A percentile compares a stretch with the other conserved stretches of the same genome.
These are phyloP conservation scores for Drosophila conformis DNA, from an alignment of 2,888 invertebrate species.

Conservation along the genomic window DNA sequence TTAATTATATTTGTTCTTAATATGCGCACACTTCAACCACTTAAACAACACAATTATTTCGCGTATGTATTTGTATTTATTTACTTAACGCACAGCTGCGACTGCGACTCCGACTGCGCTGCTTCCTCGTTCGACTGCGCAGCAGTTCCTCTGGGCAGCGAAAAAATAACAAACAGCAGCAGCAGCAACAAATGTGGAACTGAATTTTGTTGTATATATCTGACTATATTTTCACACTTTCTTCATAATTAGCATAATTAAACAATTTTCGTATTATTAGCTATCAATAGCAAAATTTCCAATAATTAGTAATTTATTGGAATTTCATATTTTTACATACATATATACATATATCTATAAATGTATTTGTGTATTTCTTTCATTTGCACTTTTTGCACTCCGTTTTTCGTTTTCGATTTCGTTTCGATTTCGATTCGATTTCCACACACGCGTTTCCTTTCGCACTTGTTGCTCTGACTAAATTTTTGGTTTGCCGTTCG, in stretches of 20 bases:
- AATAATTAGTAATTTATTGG: conserved; percentile 51
- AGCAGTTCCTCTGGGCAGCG: conserved; percentile 6
- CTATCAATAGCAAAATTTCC: conserved; percentile 45
- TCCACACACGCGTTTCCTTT: conserved; percentile 47
- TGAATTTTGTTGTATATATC: conserved; percentile 19
- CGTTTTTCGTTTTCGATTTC: conserved; percentile 48
- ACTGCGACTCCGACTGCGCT: conserved; percentile 19
- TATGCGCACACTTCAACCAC: conserved; percentile 24
- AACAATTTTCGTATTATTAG: conserved; percentile 44
- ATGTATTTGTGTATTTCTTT: conserved; percentile 27
- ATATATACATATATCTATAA: conserved; percentile 4
- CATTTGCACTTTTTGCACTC: conserved; percentile 43
- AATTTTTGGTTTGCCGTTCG: background rate
- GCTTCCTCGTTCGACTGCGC: conserved; percentile 48
- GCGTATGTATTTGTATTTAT: conserved; percentile 29
- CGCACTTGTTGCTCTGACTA: conserved; percentile 60
- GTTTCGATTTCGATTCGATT: conserved; percentile 17
- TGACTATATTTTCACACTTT: conserved; percentile 55
- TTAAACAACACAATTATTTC: conserved; percentile 33
- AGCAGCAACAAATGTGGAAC: conserved; percentile 24
- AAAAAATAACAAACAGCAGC: background rate
- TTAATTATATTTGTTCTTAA: conserved; percentile 37
- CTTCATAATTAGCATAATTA: conserved; percentile 57
- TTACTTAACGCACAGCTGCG: conserved; percentile 22
- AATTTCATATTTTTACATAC: conserved; percentile 45